Evolutionary conservation across 2,113 vertebrate genomes (phyloP).

Genomic region (Myrmophylax atrothorax): DNA sequence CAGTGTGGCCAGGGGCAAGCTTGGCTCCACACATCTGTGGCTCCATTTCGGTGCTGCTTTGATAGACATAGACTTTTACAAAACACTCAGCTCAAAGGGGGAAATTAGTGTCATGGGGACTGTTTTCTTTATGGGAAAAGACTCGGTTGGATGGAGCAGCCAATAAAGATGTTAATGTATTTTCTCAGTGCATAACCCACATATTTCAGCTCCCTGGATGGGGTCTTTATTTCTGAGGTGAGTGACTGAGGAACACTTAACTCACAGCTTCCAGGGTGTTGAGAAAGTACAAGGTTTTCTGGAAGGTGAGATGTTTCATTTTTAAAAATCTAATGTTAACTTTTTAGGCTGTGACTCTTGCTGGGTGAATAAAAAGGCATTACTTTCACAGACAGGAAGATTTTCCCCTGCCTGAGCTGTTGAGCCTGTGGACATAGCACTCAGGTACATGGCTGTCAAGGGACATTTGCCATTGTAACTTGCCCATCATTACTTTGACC

Average conservation of each 20-base stretch:
- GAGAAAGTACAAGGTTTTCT: background rate
- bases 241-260: background rate
- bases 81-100: conserved; percentile 49
- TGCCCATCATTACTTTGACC: background rate
- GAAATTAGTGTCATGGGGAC: conserved; percentile 68
- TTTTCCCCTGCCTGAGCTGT: background rate
- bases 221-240: conserved; percentile 27
- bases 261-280: background rate
- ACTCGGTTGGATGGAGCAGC: conserved; percentile 56
- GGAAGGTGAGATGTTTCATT: background rate
- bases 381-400: background rate
- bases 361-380: background rate
- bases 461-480: background rate
- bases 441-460: background rate
- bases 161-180: conserved; percentile 61
- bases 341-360: background rate
- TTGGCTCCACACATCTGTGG: conserved; percentile 50
- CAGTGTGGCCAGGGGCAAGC: background rate
- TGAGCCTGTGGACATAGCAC: background rate
- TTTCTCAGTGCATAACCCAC: conserved; percentile 35
- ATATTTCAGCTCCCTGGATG: conserved; percentile 14
- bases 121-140: conserved; percentile 69
- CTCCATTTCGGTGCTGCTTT: conserved; percentile 51
- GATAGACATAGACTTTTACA: conserved; percentile 52
- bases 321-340: background rate